Evolutionary conservation across 2,113 vertebrate species (phyloP).

Genomic region (Typhlomys cinereus): DNA sequence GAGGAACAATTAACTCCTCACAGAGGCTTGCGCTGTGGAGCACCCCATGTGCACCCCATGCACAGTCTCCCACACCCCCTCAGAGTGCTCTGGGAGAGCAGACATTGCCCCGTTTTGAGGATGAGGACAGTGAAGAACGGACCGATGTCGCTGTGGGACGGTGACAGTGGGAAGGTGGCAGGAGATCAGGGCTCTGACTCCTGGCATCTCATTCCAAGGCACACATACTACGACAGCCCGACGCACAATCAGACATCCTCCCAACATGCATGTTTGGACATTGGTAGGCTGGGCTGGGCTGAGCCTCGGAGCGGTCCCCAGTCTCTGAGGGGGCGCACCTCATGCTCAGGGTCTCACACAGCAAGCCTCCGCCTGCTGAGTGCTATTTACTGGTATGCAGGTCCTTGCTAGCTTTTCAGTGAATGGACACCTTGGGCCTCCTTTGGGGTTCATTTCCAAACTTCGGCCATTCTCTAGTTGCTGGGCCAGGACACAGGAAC

Average conservation of each 20-base stretch:
- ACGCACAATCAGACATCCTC: not conserved
- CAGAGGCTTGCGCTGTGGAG: not conserved
- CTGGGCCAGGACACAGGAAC: not conserved
- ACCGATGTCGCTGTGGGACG: not conserved
- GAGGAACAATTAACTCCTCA: not conserved
- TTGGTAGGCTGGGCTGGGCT: not conserved
- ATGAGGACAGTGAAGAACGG: not conserved
- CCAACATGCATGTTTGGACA: not conserved
- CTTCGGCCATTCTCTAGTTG: not conserved
- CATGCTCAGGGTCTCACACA: accelerated
- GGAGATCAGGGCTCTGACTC: not conserved
- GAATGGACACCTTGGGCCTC: not conserved
- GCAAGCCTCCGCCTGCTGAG: not conserved
- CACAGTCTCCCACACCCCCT: not conserved
- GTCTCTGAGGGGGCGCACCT: no score
- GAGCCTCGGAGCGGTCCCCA: not conserved
- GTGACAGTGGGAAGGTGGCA: no score
- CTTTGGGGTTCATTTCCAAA: not conserved
- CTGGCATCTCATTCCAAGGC: not conserved
- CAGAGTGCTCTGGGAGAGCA: not conserved
- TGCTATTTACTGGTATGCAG: no score
- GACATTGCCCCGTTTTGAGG: not conserved
- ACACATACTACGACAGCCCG: no score
- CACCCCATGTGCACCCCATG: not conserved
- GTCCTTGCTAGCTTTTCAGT: not conserved